phyloP scores from a whole-genome alignment of 2,797 vertebrate genomes.

The Helicolenus hilgendorfi region DNA sequence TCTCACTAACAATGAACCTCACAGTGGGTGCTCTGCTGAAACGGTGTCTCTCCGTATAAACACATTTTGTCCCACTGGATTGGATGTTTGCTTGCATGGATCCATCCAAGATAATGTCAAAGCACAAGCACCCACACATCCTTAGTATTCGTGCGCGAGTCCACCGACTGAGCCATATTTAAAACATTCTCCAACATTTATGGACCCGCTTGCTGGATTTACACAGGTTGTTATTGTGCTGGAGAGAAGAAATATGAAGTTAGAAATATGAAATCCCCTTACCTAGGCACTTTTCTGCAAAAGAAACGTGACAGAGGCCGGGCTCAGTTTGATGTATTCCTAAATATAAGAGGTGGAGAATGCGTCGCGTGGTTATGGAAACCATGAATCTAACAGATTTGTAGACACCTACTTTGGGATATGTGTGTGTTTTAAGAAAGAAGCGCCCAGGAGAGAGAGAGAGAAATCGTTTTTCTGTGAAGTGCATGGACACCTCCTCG shows the following conservation, averaged over 20 bases:
- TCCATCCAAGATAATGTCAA: background rate
- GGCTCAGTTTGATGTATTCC: slow-evolving; percentile 23
- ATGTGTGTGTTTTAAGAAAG: slow-evolving; percentile 4
- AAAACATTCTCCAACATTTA: slow-evolving; percentile 38
- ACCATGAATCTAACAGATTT: slow-evolving; percentile 34
- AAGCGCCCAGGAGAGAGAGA: background rate
- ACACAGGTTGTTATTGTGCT: slow-evolving; percentile 8
- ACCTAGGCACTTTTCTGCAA: slow-evolving; percentile 13
- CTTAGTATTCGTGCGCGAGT: background rate
- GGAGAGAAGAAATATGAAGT: slow-evolving; percentile 22
- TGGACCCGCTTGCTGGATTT: slow-evolving; percentile 11
- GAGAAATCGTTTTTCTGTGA: background rate
- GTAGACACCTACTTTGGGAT: slow-evolving; percentile 1
- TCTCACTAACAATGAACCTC: slow-evolving; percentile 19
- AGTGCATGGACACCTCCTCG: slow-evolving; percentile 15
- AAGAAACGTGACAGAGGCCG: background rate
- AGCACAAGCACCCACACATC: background rate
- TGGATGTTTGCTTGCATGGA: background rate
- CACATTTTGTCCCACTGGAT: slow-evolving; percentile 25
- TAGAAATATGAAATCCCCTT: slow-evolving; percentile 28
- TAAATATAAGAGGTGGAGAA: background rate
- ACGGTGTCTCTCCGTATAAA: slow-evolving; percentile 9
- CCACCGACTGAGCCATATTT: slow-evolving; percentile 1
- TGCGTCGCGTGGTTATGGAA: background rate
- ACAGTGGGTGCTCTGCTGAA: background rate